These are phyloP conservation scores for Drosophila trichaetosa DNA, from an alignment of 2,888 invertebrate genomes.

Conservation along the genomic window DNA sequence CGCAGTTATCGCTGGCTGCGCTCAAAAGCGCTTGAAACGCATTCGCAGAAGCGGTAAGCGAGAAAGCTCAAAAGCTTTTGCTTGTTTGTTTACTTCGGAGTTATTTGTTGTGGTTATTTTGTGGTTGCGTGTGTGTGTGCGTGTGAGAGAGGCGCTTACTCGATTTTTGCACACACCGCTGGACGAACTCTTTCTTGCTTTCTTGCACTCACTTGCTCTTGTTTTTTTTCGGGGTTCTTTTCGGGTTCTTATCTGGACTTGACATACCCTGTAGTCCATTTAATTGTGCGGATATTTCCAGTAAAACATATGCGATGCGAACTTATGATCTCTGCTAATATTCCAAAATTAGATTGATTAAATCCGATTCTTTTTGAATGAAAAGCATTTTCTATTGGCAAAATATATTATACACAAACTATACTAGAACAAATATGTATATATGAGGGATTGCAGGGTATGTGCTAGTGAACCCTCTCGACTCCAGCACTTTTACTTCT, in stretches of 20 bases:
- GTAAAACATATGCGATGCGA: not conserved
- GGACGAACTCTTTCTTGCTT: slow-evolving; percentile 48
- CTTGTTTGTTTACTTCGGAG: slow-evolving; percentile 39
- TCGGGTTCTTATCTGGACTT: slow-evolving; percentile 2
- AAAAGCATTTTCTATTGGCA: not conserved
- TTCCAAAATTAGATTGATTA: not conserved
- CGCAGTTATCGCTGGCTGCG: slow-evolving; percentile 17
- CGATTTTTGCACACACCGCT: slow-evolving; percentile 71
- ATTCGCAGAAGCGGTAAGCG: slow-evolving; percentile 24
- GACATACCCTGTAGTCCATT: not conserved
- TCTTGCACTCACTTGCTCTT: slow-evolving; percentile 7
- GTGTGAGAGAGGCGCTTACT: slow-evolving; percentile 14
- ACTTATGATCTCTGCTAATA: not conserved
- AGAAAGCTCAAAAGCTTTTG: slow-evolving; percentile 63
- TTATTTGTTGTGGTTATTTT: slow-evolving; percentile 11
- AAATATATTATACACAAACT: not conserved
- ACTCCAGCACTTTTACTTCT: slow-evolving; percentile 14
- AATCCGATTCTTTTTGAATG: not conserved
- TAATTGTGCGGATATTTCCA: not conserved
- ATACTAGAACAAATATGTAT: not conserved
- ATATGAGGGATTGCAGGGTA: slow-evolving; percentile 5
- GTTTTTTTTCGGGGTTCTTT: slow-evolving; percentile 19
- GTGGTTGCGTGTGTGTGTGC: not conserved
- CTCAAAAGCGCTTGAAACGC: slow-evolving; percentile 36
- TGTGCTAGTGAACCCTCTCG: not conserved